These are phyloP conservation scores for pig (Sus scrofa) DNA, from an alignment of 2,113 vertebrate genomes.

Conservation along the genomic window DNA sequence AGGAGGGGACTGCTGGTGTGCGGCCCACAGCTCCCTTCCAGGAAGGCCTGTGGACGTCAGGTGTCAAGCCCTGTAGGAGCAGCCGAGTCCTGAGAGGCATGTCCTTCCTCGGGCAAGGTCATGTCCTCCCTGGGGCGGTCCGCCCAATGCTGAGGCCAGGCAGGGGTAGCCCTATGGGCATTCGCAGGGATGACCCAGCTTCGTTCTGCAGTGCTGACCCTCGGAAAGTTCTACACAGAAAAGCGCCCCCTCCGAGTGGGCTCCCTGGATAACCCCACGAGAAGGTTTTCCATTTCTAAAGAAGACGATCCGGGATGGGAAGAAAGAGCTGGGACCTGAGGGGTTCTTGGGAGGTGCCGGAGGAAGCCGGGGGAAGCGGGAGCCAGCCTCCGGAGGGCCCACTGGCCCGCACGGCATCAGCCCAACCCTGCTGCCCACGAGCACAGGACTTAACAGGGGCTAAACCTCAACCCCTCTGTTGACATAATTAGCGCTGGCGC, in stretches of 20 bases:
- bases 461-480: slow-evolving; percentile 89
- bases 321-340: slow-evolving; percentile 91
- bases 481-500: slow-evolving; percentile 91
- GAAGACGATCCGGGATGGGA: slow-evolving; percentile 23
- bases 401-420: slow-evolving; percentile 77
- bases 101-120: background rate
- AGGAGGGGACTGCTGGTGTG: background rate
- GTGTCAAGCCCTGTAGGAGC: background rate
- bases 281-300: background rate
- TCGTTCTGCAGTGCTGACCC: background rate
- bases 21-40: background rate
- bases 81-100: background rate
- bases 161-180: background rate
- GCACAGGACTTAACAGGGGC: slow-evolving; percentile 76
- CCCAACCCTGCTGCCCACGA: slow-evolving; percentile 74
- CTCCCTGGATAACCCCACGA: background rate
- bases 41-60: background rate
- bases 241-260: background rate
- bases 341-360: slow-evolving; percentile 94
- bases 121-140: background rate
- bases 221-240: fast-evolving
- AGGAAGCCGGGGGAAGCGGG: slow-evolving; percentile 93
- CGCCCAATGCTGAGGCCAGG: background rate
- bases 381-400: slow-evolving; percentile 86
- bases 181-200: background rate